Evolutionary conservation across 1,140 invertebrate species (phyloP), one percentile per base, ranked within the genome.

Genomic region (Drosophila pseudoananassae): DNA sequence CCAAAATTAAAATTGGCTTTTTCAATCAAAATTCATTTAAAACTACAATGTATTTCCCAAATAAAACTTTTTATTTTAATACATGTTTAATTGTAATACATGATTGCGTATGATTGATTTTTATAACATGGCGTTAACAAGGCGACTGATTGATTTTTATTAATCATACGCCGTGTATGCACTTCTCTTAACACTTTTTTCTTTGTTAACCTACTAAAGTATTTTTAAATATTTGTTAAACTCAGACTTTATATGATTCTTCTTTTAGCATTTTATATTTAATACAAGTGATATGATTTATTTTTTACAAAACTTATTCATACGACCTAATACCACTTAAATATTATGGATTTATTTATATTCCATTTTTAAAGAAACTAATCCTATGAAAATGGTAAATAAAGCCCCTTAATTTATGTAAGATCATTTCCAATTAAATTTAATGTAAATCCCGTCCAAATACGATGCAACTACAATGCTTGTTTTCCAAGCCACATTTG

Each of bases 401-500:
- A 12, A 36, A 36, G 1, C 12, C 33, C 12, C 10, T 3, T 36
- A n/a, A 36, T n/a, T n/a, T 31, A 31, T 9, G 8, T 10, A 9
- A n/a, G 10, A 12, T 36, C n/a, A 36, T 12, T 12, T 36, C 3
- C 43, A 66, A 66, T 64, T 64, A 38, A 52, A 31, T 33, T n/a
- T 20, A 38, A 43, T 25, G 31, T 43, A 64, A 66, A 64, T 31
- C 46, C 58, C 10, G 33, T 65, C 55, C 33, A n/a, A 8, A 51
- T 63, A 29, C 12, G 33, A 36, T 36, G 72, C 69, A 43, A 46
- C 29, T 25, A 38, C 56, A 27, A 33, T 14, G 23, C 61, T 9
- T 53, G 64, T 38, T 40, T 27, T 40, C 25, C 8, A n/a, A n/a
- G n/a, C n/a, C 14, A 20, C 12, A 36, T 36, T 36, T 36, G 51